phyloP scores from a whole-genome alignment of 2,113 vertebrate genomes.

The Apus apus region DNA sequence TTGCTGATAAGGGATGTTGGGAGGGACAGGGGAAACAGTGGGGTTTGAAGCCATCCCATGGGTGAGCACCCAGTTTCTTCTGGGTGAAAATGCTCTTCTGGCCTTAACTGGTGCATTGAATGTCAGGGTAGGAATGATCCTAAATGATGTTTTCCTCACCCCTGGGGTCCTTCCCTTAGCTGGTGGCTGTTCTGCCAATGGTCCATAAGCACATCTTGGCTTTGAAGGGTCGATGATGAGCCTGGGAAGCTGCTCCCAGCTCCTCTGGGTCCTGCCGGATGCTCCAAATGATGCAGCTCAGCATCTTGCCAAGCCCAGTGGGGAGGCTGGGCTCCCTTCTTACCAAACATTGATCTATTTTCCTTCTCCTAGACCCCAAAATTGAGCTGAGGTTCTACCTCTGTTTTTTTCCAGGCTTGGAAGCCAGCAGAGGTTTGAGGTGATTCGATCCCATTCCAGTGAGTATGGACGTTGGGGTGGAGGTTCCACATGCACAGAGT shows the following conservation, averaged over 20 bases:
- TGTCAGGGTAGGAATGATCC: background rate
- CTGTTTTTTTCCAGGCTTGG: conserved; percentile 46
- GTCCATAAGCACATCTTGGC: background rate
- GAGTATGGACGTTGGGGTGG: background rate
- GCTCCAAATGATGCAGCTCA: accelerated
- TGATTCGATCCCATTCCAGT: conserved; percentile 53
- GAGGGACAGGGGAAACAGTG: background rate
- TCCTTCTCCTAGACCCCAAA: background rate
- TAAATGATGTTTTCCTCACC: background rate
- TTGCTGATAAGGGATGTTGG: background rate
- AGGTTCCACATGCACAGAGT: accelerated
- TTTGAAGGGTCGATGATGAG: background rate
- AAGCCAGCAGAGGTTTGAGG: conserved; percentile 15
- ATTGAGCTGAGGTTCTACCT: background rate
- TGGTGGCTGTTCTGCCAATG: background rate
- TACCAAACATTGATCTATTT: background rate
- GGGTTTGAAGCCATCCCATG: background rate
- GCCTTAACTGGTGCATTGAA: background rate
- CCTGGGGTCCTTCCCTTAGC: background rate
- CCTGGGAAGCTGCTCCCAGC: background rate
- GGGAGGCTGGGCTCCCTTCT: accelerated
- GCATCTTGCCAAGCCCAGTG: background rate
- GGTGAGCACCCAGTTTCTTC: background rate
- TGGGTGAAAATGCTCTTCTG: background rate
- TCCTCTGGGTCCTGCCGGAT: accelerated